phyloP scores from a whole-genome alignment of 2,113 vertebrate species.

The Percopsis transmontana region DNA sequence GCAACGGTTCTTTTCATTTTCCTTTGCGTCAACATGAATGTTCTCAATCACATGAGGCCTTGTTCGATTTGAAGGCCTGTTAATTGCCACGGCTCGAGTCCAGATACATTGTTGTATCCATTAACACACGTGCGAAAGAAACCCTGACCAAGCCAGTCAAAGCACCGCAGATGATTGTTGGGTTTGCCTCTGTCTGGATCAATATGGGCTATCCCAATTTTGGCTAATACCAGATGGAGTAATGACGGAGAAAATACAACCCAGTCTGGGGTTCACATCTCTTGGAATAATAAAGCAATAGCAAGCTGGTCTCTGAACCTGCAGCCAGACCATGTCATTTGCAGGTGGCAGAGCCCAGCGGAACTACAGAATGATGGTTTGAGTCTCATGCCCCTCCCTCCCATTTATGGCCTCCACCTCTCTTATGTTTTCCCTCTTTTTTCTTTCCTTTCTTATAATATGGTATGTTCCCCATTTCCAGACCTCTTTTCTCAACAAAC shows the following conservation, averaged over 20 bases:
- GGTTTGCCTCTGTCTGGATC: neutral
- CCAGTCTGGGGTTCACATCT: neutral
- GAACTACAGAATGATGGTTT: neutral
- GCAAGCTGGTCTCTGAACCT: constrained; percentile 1
- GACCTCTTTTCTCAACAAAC: neutral
- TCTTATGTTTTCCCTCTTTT: neutral
- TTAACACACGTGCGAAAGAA: constrained; percentile 43
- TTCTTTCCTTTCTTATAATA: constrained; percentile 1
- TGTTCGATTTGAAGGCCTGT: constrained; percentile 33
- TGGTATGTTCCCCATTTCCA: constrained; percentile 20
- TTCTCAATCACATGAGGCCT: constrained; percentile 42
- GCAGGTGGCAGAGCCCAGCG: neutral
- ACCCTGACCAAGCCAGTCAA: neutral
- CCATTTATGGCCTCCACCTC: neutral
- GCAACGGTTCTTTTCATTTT: constrained; percentile 25
- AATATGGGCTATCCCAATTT: neutral
- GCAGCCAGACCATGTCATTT: neutral
- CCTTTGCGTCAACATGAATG: constrained; percentile 39
- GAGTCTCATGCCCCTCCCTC: neutral
- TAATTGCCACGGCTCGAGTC: constrained; percentile 33
- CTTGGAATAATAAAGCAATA: constrained; percentile 4
- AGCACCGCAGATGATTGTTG: constrained; percentile 1
- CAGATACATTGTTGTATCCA: constrained; percentile 43
- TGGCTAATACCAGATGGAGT: neutral
- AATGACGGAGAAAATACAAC: too few relatives aligned